Conservation (phyloP, 2,888 invertebrate genomes). For the Apamea sordens region DNA sequence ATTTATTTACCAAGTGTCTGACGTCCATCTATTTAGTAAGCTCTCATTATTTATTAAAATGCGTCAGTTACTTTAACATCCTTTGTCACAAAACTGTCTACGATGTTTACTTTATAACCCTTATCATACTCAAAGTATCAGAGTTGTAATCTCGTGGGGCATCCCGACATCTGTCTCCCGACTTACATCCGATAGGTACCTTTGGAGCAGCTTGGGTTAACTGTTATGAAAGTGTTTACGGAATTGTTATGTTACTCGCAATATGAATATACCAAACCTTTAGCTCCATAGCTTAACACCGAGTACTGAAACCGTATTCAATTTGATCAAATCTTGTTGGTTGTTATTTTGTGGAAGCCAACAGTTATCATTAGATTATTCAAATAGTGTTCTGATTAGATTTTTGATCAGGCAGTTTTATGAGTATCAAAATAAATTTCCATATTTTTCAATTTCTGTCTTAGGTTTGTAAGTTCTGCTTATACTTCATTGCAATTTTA, state of each 20-base stretch:
- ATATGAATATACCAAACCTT: background rate
- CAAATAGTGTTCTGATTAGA: background rate
- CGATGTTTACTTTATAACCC: slow-evolving; percentile 46
- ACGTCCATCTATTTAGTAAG: background rate
- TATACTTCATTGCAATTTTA: background rate
- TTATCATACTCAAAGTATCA: slow-evolving; percentile 53
- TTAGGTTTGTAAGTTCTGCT: too few relatives aligned
- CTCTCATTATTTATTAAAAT: background rate
- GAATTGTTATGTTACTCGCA: background rate
- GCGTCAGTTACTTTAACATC: slow-evolving; percentile 28
- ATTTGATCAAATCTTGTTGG: background rate
- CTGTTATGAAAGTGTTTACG: slow-evolving; percentile 1
- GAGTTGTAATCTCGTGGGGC: slow-evolving; percentile 23
- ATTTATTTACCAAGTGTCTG: background rate
- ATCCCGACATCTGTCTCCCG: slow-evolving; percentile 19
- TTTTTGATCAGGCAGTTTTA: background rate
- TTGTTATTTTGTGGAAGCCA: too few relatives aligned
- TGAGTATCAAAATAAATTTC: too few relatives aligned
- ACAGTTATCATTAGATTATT: background rate
- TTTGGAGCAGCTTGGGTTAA: background rate
- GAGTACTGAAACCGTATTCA: background rate
- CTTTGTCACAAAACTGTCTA: slow-evolving; percentile 22
- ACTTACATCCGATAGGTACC: slow-evolving; percentile 9
- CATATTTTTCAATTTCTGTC: too few relatives aligned
- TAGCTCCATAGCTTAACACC: background rate